Evolutionary conservation across 2,888 invertebrate species (phyloP).

Genomic region (Hipparchia sbordonii): DNA sequence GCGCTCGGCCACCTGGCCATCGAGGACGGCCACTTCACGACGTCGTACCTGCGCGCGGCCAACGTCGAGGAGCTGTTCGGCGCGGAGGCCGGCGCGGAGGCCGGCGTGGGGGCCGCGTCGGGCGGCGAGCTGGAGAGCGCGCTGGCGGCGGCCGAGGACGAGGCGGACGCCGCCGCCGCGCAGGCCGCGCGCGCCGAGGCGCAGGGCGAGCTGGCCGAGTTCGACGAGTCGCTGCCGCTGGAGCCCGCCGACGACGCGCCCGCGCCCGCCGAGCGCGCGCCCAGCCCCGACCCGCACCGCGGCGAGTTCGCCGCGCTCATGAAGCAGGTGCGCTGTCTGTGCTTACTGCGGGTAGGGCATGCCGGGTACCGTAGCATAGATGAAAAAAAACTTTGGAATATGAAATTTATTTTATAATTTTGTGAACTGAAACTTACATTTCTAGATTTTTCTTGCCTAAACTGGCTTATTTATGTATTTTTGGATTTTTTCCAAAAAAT

Average conservation of each 20-base stretch:
- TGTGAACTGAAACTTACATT: too few species aligned
- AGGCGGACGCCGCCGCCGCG: constrained; percentile 96
- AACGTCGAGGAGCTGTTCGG: not conserved
- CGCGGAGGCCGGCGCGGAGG: constrained; percentile 96
- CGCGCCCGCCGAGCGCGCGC: constrained; percentile 22
- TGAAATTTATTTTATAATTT: too few species aligned
- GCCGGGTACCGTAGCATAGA: too few species aligned
- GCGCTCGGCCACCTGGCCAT: constrained; percentile 98
- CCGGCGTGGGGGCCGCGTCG: constrained; percentile 94
- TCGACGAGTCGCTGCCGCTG: constrained; percentile 96
- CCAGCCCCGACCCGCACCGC: constrained; percentile 29
- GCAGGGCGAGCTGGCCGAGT: constrained; percentile 95
- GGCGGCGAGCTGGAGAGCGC: constrained; percentile 89
- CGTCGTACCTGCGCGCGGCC: constrained; percentile 93
- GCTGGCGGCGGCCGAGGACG: constrained; percentile 96
- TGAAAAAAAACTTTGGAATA: too few species aligned
- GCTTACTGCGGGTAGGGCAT: too few species aligned
- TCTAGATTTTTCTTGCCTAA: too few species aligned
- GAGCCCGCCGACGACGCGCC: constrained; percentile 62
- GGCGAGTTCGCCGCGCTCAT: constrained; percentile 43
- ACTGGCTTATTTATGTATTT: too few species aligned
- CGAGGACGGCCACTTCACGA: constrained; percentile 99
- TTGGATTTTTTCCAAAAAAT: too few species aligned
- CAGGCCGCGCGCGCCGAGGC: constrained; percentile 94
- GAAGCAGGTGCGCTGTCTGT: constrained; percentile 41